A percentile compares a stretch with the other conserved stretches of the same genome.
Conservation (phyloP, 35 echinoderm and acorn worm genomes). For the Diadema setosum region DNA sequence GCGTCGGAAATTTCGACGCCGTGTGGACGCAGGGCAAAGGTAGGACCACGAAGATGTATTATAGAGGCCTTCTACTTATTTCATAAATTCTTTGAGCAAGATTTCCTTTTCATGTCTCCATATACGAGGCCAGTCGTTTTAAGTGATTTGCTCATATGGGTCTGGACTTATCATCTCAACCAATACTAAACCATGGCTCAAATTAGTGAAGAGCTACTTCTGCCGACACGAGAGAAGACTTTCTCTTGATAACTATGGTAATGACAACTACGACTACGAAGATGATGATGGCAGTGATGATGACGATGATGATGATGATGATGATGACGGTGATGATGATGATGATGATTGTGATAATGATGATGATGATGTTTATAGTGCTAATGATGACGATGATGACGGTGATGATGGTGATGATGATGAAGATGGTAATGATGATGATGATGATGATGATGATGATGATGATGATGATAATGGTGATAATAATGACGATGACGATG, state of each 20-base stretch:
- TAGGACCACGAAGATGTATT: background rate
- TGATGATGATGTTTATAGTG: background rate
- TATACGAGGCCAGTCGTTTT: background rate
- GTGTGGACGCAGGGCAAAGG: background rate
- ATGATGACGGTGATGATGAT: background rate
- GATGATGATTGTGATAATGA: background rate
- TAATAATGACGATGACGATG: background rate
- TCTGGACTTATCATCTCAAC: background rate
- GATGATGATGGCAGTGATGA: background rate
- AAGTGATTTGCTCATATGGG: background rate
- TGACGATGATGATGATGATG: background rate
- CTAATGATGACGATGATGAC: background rate
- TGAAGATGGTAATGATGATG: background rate
- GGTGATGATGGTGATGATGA: background rate
- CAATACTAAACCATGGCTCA: background rate
- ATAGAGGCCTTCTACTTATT: background rate
- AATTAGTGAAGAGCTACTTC: background rate
- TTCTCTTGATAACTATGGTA: no score
- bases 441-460: background rate
- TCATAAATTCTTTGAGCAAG: background rate
- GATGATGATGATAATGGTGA: background rate
- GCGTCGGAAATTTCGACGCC: background rate
- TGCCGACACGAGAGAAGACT: no score
- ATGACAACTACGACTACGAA: background rate
- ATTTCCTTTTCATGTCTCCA: background rate